Evolutionary conservation across 2,888 invertebrate genomes (phyloP), one percentile per base, ranked within the genome.

Genomic region (Ferdinandea cuprea): DNA sequence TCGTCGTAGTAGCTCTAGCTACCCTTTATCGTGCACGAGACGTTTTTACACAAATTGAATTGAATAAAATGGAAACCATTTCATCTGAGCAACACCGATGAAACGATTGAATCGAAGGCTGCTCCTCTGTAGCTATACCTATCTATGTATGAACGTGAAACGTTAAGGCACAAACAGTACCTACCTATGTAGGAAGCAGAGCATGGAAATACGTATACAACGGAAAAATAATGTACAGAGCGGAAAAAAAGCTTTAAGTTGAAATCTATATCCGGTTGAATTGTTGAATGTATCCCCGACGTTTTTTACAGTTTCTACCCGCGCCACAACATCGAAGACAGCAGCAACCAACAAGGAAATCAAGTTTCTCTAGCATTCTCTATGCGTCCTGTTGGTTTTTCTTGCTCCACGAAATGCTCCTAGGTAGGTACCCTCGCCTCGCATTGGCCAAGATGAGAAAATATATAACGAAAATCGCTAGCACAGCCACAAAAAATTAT

Each of bases 181-280:
- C 5, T 25, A 25, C n/a, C 7, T 42, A 8, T 25, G 3, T 28
- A 30, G 6, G 15, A 56, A 19, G 21, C 28, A 21, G 21, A 77
- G 35, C 48, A 52, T 72, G 56, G 28, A 66, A 65, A 72, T 65
- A 15, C 15, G n/a, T n/a, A 40, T 40, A 32, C 56, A 78, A 58
- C 61, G 13, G 56, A 28, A 71, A 74, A 77, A 69, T 72, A 78
- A 58, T 72, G 52, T 21, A 65, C 58, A 72, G 50, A 72, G 46
- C 52, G 54, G 63, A 54, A 63, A 77, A 77, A 63, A 52, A 72
- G 72, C 78, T 72, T 73, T 73, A 73, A 73, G 72, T 79, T 73
- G 78, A 79, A 79, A 79, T 79, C 73, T 66, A 79, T 73, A 79
- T 79, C 78, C 78, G 66, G 73, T 66, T 59, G 73, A 73, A 52